Evolutionary conservation across 1,140 invertebrate species (phyloP).

Genomic region (Sitodiplosis mosellana): DNA sequence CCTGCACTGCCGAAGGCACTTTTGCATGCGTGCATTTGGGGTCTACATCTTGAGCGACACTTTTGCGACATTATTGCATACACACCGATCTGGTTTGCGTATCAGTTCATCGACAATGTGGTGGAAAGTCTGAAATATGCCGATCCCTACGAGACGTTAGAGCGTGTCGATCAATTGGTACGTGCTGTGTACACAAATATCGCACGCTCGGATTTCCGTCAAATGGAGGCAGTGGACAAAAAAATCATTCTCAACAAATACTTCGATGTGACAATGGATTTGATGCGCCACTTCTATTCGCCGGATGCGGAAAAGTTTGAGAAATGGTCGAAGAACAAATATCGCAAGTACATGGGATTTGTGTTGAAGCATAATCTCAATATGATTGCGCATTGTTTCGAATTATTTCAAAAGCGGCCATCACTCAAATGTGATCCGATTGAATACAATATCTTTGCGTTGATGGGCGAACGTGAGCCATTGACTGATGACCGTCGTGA

Average conservation of each 20-base stretch:
- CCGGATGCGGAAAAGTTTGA: conserved; percentile 8
- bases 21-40: conserved; percentile 8
- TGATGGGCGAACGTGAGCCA: neutral
- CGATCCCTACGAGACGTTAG: conserved; percentile 8
- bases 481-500: neutral
- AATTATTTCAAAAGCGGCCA: conserved; percentile 4
- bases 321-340: conserved; percentile 6
- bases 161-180: conserved; percentile 6
- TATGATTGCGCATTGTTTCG: conserved; percentile 7
- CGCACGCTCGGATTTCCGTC: conserved; percentile 3
- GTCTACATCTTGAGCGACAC: conserved; percentile 7
- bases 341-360: conserved; percentile 7
- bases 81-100: conserved; percentile 9
- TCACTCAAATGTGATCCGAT: neutral
- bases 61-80: conserved; percentile 9
- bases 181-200: conserved; percentile 5
- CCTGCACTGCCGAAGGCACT: conserved; percentile 10
- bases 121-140: conserved; percentile 8
- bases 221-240: conserved; percentile 6
- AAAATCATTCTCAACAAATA: conserved; percentile 8
- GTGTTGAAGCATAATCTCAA: conserved; percentile 7
- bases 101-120: conserved; percentile 8
- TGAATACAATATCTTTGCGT: neutral
- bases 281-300: conserved; percentile 8
- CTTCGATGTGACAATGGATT: conserved; percentile 7